These are phyloP conservation scores for Platalea minor DNA, from an alignment of 2,797 vertebrate genomes.

Conservation along the genomic window DNA sequence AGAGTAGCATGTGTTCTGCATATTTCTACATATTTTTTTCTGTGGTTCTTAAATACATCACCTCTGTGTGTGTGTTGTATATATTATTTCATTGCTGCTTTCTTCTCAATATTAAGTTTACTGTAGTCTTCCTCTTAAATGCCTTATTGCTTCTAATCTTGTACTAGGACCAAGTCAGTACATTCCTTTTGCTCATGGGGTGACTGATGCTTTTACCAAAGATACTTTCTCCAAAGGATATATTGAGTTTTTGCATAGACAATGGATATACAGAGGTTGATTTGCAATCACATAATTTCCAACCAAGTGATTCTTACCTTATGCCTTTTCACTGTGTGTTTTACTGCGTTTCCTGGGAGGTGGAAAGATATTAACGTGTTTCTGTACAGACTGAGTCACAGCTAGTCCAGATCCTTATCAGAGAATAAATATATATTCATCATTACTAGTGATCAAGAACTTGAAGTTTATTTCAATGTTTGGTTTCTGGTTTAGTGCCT, in stretches of 20 bases:
- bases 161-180: neutral
- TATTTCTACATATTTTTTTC: neutral
- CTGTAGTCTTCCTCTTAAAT: neutral
- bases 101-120: neutral
- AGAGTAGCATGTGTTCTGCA: neutral
- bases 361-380: neutral
- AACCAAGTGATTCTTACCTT: neutral
- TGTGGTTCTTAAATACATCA: neutral
- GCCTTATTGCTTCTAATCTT: neutral
- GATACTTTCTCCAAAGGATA: neutral
- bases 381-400: neutral
- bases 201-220: neutral
- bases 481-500: neutral
- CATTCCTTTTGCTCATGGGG: neutral
- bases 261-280: neutral
- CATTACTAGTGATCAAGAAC: neutral
- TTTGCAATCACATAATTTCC: neutral
- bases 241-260: neutral
- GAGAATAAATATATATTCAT: neutral
- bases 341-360: neutral
- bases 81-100: neutral
- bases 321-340: neutral
- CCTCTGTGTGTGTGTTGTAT: neutral
- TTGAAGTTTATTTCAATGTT: neutral
- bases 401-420: neutral